Evolutionary conservation across 2,888 invertebrate species (phyloP).

Genomic region (Erebia epiphron): DNA sequence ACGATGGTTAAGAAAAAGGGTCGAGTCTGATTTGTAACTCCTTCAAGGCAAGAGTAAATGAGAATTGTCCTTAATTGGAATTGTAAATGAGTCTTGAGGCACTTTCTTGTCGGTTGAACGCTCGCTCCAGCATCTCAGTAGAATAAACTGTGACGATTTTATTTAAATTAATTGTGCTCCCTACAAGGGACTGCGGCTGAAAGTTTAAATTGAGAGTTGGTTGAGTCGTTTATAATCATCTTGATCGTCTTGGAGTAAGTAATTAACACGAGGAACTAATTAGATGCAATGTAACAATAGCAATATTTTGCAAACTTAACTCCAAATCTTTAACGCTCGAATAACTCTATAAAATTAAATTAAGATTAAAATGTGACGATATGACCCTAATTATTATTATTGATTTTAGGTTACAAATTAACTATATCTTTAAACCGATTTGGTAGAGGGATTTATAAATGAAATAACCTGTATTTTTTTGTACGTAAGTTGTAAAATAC

Average conservation of each 20-base stretch:
- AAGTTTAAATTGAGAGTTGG: slow-evolving; percentile 37
- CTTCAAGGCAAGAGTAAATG: slow-evolving; percentile 76
- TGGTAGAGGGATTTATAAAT: too few relatives aligned
- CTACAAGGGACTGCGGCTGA: slow-evolving; percentile 55
- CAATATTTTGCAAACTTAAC: background rate
- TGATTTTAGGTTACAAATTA: too few relatives aligned
- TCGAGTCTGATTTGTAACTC: slow-evolving; percentile 64
- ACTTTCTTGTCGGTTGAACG: slow-evolving; percentile 76
- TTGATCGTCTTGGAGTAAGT: slow-evolving; percentile 12
- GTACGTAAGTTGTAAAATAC: too few relatives aligned
- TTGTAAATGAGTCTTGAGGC: slow-evolving; percentile 80
- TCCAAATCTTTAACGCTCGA: background rate
- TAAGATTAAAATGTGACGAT: too few relatives aligned
- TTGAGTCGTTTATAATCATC: slow-evolving; percentile 22
- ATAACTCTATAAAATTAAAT: background rate
- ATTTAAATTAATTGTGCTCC: slow-evolving; percentile 75
- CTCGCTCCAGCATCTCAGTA: slow-evolving; percentile 69
- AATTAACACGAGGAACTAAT: background rate
- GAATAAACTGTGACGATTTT: slow-evolving; percentile 80
- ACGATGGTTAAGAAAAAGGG: slow-evolving; percentile 32
- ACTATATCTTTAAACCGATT: too few relatives aligned
- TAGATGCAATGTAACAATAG: slow-evolving; percentile 1
- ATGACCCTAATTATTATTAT: too few relatives aligned
- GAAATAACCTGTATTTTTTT: too few relatives aligned
- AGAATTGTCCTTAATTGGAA: slow-evolving; percentile 80